Evolutionary conservation across 2,888 invertebrate species (phyloP).

Genomic region (Mayetiola destructor): DNA sequence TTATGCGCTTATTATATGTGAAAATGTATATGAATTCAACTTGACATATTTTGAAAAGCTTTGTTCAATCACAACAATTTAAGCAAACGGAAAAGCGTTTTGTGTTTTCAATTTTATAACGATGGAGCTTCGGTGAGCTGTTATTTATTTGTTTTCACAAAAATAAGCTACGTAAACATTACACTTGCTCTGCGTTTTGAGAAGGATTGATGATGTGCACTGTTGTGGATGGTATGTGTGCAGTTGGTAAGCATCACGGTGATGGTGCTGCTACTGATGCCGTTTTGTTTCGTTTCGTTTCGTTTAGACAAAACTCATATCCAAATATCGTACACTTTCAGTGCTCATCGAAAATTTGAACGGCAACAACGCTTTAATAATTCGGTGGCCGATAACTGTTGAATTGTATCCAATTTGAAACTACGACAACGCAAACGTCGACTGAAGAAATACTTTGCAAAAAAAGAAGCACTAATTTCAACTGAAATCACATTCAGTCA

Average conservation of each 20-base stretch:
- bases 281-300: too few relatives aligned
- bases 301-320: too few relatives aligned
- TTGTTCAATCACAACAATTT: constrained; percentile 6
- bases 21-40: too few relatives aligned
- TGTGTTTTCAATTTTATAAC: too few relatives aligned
- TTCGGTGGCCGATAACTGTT: constrained; percentile 2
- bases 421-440: neutral
- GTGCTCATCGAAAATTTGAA: neutral
- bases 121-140: neutral
- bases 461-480: too few relatives aligned
- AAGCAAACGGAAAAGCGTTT: too few relatives aligned
- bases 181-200: too few relatives aligned
- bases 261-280: constrained; percentile 1
- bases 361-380: constrained; percentile 4
- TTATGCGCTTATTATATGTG: too few relatives aligned
- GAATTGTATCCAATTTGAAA: constrained; percentile 1
- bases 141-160: constrained; percentile 7
- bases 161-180: constrained; percentile 12
- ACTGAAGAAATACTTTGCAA: too few relatives aligned
- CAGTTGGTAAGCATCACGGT: constrained; percentile 3
- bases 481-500: too few relatives aligned
- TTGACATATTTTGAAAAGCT: constrained; percentile 10
- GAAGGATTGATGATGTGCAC: too few relatives aligned
- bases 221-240: too few relatives aligned
- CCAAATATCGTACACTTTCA: neutral